phyloP scores from a whole-genome alignment of 2,797 vertebrate species.

The Meda fulgida region DNA sequence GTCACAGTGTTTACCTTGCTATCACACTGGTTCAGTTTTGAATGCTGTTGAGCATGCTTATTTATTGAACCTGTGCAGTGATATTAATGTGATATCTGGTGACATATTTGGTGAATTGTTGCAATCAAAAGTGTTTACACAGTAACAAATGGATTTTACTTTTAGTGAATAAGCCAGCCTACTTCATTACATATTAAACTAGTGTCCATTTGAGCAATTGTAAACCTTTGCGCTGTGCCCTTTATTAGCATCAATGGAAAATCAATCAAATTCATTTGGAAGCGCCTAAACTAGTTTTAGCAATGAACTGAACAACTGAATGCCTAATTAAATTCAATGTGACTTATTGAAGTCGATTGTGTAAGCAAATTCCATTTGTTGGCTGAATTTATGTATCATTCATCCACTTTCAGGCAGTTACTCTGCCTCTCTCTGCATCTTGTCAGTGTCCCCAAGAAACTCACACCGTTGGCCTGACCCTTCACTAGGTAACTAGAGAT shows the following conservation, averaged over 20 bases:
- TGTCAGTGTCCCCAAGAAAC: neutral
- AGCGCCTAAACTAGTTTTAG: neutral
- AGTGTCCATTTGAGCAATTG: neutral
- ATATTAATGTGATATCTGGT: neutral
- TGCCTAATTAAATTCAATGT: neutral
- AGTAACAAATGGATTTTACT: neutral
- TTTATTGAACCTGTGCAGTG: neutral
- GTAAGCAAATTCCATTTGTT: neutral
- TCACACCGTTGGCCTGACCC: neutral
- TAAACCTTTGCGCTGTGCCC: neutral
- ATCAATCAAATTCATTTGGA: neutral
- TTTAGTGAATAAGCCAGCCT: neutral
- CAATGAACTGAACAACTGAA: neutral
- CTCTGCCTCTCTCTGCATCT: slow-evolving; percentile 3
- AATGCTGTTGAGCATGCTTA: neutral
- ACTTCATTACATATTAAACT: neutral
- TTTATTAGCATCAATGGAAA: neutral
- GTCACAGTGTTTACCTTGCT: neutral
- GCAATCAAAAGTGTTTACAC: neutral
- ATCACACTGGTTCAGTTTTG: neutral
- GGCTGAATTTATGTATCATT: neutral
- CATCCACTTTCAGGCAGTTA: neutral
- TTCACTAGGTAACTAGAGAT: slow-evolving; percentile 33
- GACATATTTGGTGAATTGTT: neutral
- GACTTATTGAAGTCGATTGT: neutral